Percentiles rank a stretch among this genome's conserved stretches.
Conservation (phyloP, 2,888 invertebrate species). For the Ennomos erosarius region DNA sequence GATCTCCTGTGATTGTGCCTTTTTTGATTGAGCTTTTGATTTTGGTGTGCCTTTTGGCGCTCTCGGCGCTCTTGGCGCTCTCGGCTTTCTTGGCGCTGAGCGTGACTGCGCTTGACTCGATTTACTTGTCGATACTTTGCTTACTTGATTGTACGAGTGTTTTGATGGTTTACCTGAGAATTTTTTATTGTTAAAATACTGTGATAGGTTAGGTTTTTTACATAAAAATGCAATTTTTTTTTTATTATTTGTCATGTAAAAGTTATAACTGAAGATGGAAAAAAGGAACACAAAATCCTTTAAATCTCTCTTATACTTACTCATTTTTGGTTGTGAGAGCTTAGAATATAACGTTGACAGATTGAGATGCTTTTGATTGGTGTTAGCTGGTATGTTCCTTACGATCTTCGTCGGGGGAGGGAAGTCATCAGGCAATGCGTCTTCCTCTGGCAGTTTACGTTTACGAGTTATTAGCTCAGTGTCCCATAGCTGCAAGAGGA, state of each 20-base stretch:
- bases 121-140: slow-evolving; percentile 82
- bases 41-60: slow-evolving; percentile 46
- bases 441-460: slow-evolving; percentile 72
- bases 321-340: slow-evolving; percentile 76
- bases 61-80: slow-evolving; percentile 65
- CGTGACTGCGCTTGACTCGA: slow-evolving; percentile 69
- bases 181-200: slow-evolving; percentile 25
- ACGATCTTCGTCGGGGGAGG: slow-evolving; percentile 72
- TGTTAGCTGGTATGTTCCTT: slow-evolving; percentile 73
- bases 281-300: too few species aligned
- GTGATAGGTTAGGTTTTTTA: too few species aligned
- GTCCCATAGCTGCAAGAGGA: slow-evolving; percentile 71
- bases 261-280: too few species aligned
- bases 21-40: slow-evolving; percentile 63
- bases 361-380: slow-evolving; percentile 79
- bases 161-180: slow-evolving; percentile 78
- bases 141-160: slow-evolving; percentile 83
- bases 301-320: slow-evolving; percentile 53
- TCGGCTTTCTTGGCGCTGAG: slow-evolving; percentile 60
- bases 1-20: slow-evolving; percentile 65
- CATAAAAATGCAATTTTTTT: too few species aligned
- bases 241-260: too few species aligned
- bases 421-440: slow-evolving; percentile 62
- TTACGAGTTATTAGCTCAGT: slow-evolving; percentile 76
- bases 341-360: slow-evolving; percentile 80